phyloP scores from a whole-genome alignment of 2,797 vertebrate genomes.

The Podarcis lilfordi region DNA sequence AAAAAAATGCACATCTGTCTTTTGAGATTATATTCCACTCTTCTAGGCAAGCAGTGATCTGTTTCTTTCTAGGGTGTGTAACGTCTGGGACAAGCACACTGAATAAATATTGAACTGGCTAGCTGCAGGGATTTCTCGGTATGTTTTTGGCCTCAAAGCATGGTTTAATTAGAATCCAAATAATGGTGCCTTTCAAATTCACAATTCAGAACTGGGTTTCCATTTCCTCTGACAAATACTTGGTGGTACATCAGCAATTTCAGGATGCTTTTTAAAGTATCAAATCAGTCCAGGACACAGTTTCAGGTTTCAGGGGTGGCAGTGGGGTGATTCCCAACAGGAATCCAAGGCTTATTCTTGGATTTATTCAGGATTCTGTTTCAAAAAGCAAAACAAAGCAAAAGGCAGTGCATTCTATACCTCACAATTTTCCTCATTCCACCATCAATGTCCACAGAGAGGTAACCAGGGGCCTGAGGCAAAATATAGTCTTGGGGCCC shows the following conservation, averaged over 20 bases:
- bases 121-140: neutral
- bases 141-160: slow-evolving; percentile 14
- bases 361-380: neutral
- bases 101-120: slow-evolving; percentile 41
- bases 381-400: neutral
- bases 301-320: neutral
- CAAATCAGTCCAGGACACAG: neutral
- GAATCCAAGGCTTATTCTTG: neutral
- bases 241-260: neutral
- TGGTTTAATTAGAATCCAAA: slow-evolving; percentile 27
- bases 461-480: no score
- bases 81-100: slow-evolving; percentile 12
- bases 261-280: neutral
- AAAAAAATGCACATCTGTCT: slow-evolving; percentile 16
- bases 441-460: no score
- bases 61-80: slow-evolving; percentile 29
- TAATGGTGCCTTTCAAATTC: slow-evolving; percentile 24
- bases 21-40: slow-evolving; percentile 34
- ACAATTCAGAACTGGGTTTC: slow-evolving; percentile 8
- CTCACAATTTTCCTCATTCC: neutral
- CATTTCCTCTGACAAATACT: slow-evolving; percentile 24
- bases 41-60: slow-evolving; percentile 7
- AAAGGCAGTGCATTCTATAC: neutral
- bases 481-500: no score
- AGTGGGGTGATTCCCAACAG: neutral